These are phyloP conservation scores for Drosophila trapezifrons DNA, from an alignment of 1,140 invertebrate species.

Conservation along the genomic window DNA sequence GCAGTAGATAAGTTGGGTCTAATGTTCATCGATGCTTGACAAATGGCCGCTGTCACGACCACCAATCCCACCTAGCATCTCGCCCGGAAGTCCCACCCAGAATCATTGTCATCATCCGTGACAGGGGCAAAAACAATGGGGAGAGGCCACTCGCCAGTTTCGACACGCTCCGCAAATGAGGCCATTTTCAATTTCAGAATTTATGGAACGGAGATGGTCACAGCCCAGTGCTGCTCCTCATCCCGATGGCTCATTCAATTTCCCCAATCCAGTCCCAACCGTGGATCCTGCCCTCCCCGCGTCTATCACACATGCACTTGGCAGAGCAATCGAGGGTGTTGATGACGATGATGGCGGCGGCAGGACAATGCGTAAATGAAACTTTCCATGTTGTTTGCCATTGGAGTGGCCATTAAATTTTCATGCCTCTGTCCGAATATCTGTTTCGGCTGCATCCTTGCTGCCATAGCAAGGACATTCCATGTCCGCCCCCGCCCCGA, in stretches of 20 bases:
- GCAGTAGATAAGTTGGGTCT: conserved; percentile 27
- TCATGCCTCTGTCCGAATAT: conserved; percentile 46
- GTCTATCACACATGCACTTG: conserved; percentile 28
- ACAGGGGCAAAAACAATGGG: conserved; percentile 55
- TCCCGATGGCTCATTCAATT: conserved; percentile 9
- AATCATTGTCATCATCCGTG: conserved; percentile 46
- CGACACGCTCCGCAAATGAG: conserved; percentile 59
- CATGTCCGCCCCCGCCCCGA: not conserved
- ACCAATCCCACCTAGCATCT: conserved; percentile 16
- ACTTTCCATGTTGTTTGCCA: conserved; percentile 49
- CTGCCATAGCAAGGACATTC: conserved; percentile 15
- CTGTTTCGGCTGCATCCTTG: conserved; percentile 28
- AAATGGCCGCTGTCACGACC: conserved; percentile 41
- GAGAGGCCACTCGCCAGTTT: conserved; percentile 27
- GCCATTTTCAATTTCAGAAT: conserved; percentile 70
- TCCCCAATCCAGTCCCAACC: not conserved
- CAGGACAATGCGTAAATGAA: conserved; percentile 46
- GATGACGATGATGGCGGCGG: conserved; percentile 14
- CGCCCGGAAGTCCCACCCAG: conserved; percentile 35
- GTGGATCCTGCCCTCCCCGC: not conserved
- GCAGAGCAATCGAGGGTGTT: conserved; percentile 33
- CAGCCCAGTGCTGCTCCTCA: conserved; percentile 27
- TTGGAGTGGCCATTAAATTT: conserved; percentile 56
- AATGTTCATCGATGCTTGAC: conserved; percentile 47
- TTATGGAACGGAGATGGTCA: conserved; percentile 59